Evolutionary conservation across 2,888 invertebrate species (phyloP).

Genomic region (Mallateleia sp.): DNA sequence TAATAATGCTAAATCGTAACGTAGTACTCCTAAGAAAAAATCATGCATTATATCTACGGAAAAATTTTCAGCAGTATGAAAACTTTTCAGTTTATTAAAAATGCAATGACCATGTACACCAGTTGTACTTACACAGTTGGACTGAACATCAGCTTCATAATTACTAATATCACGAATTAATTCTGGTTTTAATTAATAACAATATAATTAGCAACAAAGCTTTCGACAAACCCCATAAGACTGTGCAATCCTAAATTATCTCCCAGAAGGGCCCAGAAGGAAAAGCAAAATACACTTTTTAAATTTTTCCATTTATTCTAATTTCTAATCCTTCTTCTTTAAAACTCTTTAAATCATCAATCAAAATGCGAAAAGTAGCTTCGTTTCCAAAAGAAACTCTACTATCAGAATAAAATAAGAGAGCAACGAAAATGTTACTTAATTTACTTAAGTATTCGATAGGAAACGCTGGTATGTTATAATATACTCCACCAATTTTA

Average conservation of each 20-base stretch:
- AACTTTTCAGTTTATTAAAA: too few relatives aligned
- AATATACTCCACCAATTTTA: slow-evolving; percentile 62
- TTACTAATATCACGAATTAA: too few relatives aligned
- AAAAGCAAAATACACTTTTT: slow-evolving; percentile 42
- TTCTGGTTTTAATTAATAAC: too few relatives aligned
- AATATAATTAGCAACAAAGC: slow-evolving; percentile 65
- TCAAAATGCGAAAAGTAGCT: slow-evolving; percentile 22
- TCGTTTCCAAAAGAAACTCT: slow-evolving; percentile 38
- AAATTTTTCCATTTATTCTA: slow-evolving; percentile 2
- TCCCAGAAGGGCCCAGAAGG: slow-evolving; percentile 55
- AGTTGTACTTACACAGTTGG: too few relatives aligned
- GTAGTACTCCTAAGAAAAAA: too few relatives aligned
- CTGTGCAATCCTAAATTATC: slow-evolving; percentile 74
- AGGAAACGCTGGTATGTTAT: slow-evolving; percentile 36
- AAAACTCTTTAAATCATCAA: slow-evolving; percentile 32
- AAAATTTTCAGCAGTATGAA: too few relatives aligned
- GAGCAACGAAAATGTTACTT: slow-evolving; percentile 52
- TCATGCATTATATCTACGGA: too few relatives aligned
- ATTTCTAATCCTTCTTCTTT: slow-evolving; percentile 18
- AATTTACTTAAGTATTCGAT: slow-evolving; percentile 13
- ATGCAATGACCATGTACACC: too few relatives aligned
- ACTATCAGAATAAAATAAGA: slow-evolving; percentile 40
- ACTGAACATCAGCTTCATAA: too few relatives aligned
- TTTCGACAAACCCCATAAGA: slow-evolving; percentile 64
- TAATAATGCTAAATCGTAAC: too few relatives aligned